These are phyloP conservation scores for Neodiprion fabricii DNA, from an alignment of 1,140 invertebrate genomes.

Conservation along the genomic window DNA sequence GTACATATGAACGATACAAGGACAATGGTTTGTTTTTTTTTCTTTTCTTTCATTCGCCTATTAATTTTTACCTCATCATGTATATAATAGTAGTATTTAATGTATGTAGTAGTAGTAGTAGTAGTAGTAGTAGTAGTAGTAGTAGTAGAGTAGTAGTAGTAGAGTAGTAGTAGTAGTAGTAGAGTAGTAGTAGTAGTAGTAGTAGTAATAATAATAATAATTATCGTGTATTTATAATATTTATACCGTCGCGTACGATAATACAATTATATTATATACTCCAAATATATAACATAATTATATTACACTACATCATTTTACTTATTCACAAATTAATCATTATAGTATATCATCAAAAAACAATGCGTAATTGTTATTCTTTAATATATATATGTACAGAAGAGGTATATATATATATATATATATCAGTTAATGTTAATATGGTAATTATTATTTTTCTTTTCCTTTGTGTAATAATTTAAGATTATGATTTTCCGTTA, in stretches of 20 bases:
- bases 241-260: constrained; percentile 31
- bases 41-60: constrained; percentile 16
- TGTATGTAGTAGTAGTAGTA: too few species aligned
- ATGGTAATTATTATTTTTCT: constrained; percentile 32
- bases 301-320: constrained; percentile 27
- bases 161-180: constrained; percentile 18
- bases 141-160: constrained; percentile 10
- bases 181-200: constrained; percentile 16
- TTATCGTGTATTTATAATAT: constrained; percentile 43
- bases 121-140: too few species aligned
- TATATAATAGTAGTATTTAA: too few species aligned
- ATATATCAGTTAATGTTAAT: constrained; percentile 32
- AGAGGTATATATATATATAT: constrained; percentile 43
- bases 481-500: constrained; percentile 23
- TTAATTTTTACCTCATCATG: not conserved
- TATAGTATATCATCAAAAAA: constrained; percentile 15
- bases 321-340: constrained; percentile 39
- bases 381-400: constrained; percentile 47
- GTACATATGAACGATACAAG: not conserved
- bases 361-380: constrained; percentile 29
- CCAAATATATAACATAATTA: constrained; percentile 35
- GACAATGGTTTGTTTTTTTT: constrained; percentile 1
- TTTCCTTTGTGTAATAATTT: constrained; percentile 32
- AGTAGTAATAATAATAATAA: constrained; percentile 35
- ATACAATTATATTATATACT: constrained; percentile 34